Conservation (phyloP, 2,113 vertebrate species). For the Ctenodactylus gundi region DNA sequence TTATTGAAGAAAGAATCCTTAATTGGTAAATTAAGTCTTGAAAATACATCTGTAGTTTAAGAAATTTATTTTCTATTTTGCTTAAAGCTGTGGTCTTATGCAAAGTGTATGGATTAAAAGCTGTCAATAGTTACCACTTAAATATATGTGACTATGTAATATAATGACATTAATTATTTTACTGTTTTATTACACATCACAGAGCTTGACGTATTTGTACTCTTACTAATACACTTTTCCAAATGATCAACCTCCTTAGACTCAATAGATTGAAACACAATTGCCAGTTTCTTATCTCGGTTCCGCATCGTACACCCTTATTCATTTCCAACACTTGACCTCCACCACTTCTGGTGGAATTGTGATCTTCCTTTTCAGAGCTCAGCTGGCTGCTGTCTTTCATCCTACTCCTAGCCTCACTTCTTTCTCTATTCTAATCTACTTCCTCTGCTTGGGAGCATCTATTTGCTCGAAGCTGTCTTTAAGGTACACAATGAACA, state of each 20-base stretch:
- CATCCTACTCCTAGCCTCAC: neutral
- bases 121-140: neutral
- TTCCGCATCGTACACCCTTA: neutral
- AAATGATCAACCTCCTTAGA: neutral
- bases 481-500: neutral
- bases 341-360: accelerated
- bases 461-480: neutral
- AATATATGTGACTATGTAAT: neutral
- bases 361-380: neutral
- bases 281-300: neutral
- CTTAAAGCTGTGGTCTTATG: neutral
- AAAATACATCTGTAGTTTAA: neutral
- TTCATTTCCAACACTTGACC: neutral
- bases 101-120: neutral
- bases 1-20: neutral
- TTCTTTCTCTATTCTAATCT: neutral
- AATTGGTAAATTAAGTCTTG: slow-evolving; percentile 15
- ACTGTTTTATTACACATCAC: neutral
- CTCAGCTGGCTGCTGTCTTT: neutral
- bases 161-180: neutral
- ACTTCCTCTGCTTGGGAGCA: neutral
- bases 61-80: slow-evolving; percentile 13
- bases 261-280: neutral
- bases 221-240: neutral
- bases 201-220: neutral